Conservation (phyloP, 2,888 invertebrate genomes). For the Camponotus fellah region DNA sequence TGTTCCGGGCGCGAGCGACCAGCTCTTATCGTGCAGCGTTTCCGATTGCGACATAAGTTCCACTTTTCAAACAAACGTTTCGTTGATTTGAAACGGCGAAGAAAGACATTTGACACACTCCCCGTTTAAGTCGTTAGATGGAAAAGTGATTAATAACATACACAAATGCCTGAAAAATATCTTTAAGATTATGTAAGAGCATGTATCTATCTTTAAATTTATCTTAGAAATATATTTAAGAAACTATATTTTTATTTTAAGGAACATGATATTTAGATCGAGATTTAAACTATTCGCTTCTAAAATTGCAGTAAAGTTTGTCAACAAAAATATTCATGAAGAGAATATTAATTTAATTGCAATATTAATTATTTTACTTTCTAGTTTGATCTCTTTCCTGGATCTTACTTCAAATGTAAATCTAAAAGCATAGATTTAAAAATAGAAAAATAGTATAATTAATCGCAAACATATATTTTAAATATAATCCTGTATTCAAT, state of each 20-base stretch:
- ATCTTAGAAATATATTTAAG: neutral
- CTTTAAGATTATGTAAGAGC: neutral
- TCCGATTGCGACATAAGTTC: slow-evolving; percentile 39
- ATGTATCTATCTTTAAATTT: neutral
- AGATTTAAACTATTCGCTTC: neutral
- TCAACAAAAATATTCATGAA: neutral
- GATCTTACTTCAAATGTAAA: neutral
- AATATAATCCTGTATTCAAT: slow-evolving; percentile 1
- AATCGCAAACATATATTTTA: neutral
- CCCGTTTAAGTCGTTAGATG: neutral
- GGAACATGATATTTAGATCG: neutral
- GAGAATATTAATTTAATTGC: slow-evolving; percentile 20
- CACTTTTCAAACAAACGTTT: slow-evolving; percentile 27
- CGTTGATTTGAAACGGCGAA: neutral
- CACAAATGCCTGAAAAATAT: neutral
- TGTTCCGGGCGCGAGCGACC: slow-evolving; percentile 45
- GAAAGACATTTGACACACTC: slow-evolving; percentile 9
- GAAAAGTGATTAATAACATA: neutral
- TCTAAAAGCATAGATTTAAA: neutral
- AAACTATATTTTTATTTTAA: neutral
- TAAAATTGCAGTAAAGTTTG: neutral
- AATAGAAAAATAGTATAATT: neutral
- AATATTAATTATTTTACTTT: neutral
- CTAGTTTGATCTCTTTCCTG: neutral
- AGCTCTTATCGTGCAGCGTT: slow-evolving; percentile 37